Conservation (phyloP, 2,113 vertebrate genomes). For the Albula glossodonta region DNA sequence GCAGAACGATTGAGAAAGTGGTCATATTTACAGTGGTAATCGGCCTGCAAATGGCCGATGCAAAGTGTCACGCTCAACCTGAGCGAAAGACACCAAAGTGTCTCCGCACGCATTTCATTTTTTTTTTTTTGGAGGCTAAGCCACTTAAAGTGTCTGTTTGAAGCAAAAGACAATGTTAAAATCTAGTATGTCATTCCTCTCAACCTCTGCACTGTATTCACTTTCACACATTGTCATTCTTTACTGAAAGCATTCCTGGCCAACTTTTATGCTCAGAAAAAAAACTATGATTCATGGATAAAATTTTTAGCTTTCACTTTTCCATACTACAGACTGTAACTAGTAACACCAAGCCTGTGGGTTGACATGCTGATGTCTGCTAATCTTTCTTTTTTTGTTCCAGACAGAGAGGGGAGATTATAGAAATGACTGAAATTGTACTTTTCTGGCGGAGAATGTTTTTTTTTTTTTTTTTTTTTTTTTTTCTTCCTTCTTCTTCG, state of each 20-base stretch:
- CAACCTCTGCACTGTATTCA: not conserved
- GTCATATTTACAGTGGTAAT: slow-evolving; percentile 29
- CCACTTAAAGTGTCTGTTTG: not conserved
- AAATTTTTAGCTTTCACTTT: not conserved
- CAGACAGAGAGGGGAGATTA: not conserved
- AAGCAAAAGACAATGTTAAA: not conserved
- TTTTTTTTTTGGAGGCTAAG: not conserved
- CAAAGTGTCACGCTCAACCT: not conserved
- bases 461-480: no score
- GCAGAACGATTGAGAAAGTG: slow-evolving; percentile 24
- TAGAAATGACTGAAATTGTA: not conserved
- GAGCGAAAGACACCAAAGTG: not conserved
- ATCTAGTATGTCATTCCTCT: not conserved
- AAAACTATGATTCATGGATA: not conserved
- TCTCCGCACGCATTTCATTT: not conserved
- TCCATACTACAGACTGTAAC: no score
- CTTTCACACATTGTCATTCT: not conserved
- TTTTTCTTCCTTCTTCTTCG: no score
- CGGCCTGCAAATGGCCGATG: slow-evolving; percentile 15
- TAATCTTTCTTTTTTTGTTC: not conserved
- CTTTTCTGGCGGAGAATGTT: not conserved
- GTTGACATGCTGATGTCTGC: not conserved
- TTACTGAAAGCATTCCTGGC: not conserved
- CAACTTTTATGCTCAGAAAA: not conserved
- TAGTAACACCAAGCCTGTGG: not conserved